Evolutionary conservation across 1,140 invertebrate genomes (phyloP).

Genomic region (Stenopsyche tienmushanensis): DNA sequence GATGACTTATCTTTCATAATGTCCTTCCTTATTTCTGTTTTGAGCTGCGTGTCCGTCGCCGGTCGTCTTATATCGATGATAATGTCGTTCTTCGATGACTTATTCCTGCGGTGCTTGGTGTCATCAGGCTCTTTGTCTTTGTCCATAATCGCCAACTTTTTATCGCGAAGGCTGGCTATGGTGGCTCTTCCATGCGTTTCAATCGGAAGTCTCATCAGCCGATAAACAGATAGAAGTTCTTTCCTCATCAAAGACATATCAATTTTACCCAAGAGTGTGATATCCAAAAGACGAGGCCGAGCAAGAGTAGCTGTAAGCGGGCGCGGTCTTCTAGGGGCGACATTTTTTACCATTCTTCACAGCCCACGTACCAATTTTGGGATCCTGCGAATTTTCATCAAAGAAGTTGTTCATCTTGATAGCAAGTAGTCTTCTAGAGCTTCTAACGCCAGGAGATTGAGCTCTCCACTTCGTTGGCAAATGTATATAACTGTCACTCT

Average conservation of each 20-base stretch:
- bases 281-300: slow-evolving; percentile 59
- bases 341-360: slow-evolving; percentile 45
- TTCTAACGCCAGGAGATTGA: slow-evolving; percentile 11
- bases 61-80: slow-evolving; percentile 18
- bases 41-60: neutral
- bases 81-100: slow-evolving; percentile 12
- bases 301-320: slow-evolving; percentile 62
- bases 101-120: slow-evolving; percentile 13
- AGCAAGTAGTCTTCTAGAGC: slow-evolving; percentile 21
- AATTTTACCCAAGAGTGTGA: slow-evolving; percentile 55
- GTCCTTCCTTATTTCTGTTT: slow-evolving; percentile 9
- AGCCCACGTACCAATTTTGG: slow-evolving; percentile 48
- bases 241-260: slow-evolving; percentile 64
- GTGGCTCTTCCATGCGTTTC: slow-evolving; percentile 4
- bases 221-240: slow-evolving; percentile 49
- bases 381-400: slow-evolving; percentile 37
- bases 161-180: neutral
- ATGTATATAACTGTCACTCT: slow-evolving; percentile 1
- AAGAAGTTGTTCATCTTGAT: slow-evolving; percentile 41
- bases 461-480: slow-evolving; percentile 1
- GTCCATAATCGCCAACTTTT: slow-evolving; percentile 13
- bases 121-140: slow-evolving; percentile 29
- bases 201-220: slow-evolving; percentile 30
- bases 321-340: slow-evolving; percentile 43
- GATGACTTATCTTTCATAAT: slow-evolving; percentile 28